These are phyloP conservation scores for Phaethon lepturus DNA, from an alignment of 2,113 vertebrate species.

Conservation along the genomic window DNA sequence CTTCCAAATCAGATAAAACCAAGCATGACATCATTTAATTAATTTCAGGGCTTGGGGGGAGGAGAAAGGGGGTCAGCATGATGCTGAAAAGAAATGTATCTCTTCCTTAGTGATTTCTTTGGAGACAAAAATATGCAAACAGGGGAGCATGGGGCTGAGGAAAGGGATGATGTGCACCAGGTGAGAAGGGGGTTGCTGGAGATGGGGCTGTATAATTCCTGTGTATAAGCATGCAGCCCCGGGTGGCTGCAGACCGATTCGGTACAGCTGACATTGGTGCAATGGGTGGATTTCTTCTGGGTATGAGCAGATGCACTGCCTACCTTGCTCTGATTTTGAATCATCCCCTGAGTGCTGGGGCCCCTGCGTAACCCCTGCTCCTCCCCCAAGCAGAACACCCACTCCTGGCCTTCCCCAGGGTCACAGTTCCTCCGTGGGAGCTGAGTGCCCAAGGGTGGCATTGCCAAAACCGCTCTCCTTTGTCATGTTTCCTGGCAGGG, in stretches of 20 bases:
- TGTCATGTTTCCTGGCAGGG: background rate
- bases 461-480: background rate
- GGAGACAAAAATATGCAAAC: background rate
- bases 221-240: background rate
- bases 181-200: background rate
- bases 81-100: conserved; percentile 30
- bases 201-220: background rate
- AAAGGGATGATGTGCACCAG: background rate
- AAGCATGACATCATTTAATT: conserved; percentile 89
- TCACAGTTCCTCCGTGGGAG: background rate
- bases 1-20: conserved; percentile 91
- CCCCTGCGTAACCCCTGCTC: background rate
- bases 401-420: background rate
- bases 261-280: background rate
- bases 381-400: background rate
- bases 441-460: rapidly evolving
- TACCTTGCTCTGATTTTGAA: background rate
- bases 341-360: rapidly evolving
- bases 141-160: background rate
- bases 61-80: background rate
- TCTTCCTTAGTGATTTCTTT: conserved; percentile 4
- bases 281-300: background rate
- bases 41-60: conserved; percentile 77
- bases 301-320: background rate
- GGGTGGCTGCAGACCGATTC: rapidly evolving